Evolutionary conservation across 2,888 invertebrate species (phyloP).

Genomic region (Drosophila koepferae): DNA sequence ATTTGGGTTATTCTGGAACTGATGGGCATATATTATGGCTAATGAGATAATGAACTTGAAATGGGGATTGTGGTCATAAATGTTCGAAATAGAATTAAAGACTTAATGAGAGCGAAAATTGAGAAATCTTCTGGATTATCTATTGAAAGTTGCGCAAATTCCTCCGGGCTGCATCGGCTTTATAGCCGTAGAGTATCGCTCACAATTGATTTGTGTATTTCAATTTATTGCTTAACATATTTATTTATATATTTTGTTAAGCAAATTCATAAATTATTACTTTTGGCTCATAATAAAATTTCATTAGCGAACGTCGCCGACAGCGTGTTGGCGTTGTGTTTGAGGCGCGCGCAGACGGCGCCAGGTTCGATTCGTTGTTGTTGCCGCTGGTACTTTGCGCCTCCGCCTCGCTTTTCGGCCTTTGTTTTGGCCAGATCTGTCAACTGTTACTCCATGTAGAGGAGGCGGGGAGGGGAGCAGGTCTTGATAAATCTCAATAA

Average conservation of each 20-base stretch:
- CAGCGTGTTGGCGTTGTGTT: constrained; percentile 59
- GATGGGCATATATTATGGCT: constrained; percentile 13
- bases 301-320: constrained; percentile 66
- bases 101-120: background rate
- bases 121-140: background rate
- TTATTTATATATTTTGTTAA: constrained; percentile 61
- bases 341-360: constrained; percentile 63
- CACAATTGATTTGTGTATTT: constrained; percentile 62
- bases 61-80: background rate
- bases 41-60: constrained; percentile 3
- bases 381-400: constrained; percentile 21
- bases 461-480: background rate
- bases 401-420: constrained; percentile 55
- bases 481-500: constrained; percentile 64
- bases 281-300: constrained; percentile 75
- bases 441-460: constrained; percentile 4
- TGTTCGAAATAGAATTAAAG: too few relatives aligned
- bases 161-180: too few relatives aligned
- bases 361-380: constrained; percentile 43
- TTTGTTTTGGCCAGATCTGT: constrained; percentile 68
- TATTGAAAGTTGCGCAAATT: background rate
- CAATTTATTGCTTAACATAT: constrained; percentile 74
- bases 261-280: constrained; percentile 78
- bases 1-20: constrained; percentile 33
- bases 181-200: background rate